Conservation (phyloP, 2,113 vertebrate species). For the Dryoscopus gambensis region DNA sequence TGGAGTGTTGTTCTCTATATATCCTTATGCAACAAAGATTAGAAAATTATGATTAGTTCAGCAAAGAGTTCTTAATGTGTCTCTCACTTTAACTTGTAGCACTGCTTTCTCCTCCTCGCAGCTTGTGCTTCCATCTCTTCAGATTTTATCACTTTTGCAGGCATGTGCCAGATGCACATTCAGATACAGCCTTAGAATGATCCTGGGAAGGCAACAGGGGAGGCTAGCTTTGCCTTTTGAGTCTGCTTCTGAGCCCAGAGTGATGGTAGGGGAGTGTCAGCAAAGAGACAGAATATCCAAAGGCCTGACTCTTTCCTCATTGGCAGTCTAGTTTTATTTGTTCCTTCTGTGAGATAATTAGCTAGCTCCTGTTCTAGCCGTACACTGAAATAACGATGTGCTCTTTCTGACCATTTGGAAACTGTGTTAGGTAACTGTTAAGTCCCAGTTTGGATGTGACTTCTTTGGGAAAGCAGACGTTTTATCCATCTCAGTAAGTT, state of each 20-base stretch:
- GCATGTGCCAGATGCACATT: accelerated
- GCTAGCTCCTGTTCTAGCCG: not conserved
- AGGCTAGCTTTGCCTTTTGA: not conserved
- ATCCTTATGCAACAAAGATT: not conserved
- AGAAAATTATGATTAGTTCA: not conserved
- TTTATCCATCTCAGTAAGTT: not conserved
- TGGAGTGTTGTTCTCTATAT: not conserved
- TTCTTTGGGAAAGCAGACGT: not conserved
- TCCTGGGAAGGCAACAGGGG: not conserved
- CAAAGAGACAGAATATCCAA: not conserved
- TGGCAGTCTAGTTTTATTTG: not conserved
- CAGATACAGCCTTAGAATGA: not conserved
- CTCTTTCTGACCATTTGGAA: not conserved
- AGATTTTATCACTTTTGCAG: not conserved
- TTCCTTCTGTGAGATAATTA: not conserved
- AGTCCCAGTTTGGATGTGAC: not conserved
- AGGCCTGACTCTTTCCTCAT: not conserved
- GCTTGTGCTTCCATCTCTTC: not conserved
- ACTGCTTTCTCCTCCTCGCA: not conserved
- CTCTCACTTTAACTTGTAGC: not conserved
- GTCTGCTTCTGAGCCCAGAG: not conserved
- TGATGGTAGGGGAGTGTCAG: not conserved
- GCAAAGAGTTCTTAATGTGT: not conserved
- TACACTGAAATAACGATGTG: not conserved
- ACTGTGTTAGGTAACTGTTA: not conserved